Conservation (phyloP, 2,797 vertebrate species). For the Oreortyx pictus region DNA sequence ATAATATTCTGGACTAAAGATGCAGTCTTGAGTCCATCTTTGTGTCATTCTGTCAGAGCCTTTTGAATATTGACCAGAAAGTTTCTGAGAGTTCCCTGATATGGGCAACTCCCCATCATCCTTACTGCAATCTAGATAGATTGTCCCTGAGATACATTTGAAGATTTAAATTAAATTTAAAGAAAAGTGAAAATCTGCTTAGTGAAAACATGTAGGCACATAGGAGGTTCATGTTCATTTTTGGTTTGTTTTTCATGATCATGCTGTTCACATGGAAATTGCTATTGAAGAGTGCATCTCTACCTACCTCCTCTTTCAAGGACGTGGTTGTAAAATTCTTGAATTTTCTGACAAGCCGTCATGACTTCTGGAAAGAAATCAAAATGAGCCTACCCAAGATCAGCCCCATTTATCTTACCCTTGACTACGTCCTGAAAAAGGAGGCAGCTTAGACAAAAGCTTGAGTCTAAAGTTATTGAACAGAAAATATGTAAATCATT, state of each 20-base stretch:
- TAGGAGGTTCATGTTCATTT: not conserved
- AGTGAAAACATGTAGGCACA: not conserved
- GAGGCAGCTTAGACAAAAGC: not conserved
- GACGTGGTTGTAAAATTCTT: constrained; percentile 51
- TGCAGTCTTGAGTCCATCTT: not conserved
- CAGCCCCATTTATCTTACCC: not conserved
- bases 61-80: not conserved
- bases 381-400: not conserved
- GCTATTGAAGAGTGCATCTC: not conserved
- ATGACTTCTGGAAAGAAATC: constrained; percentile 7
- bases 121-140: not conserved
- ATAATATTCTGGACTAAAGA: not conserved
- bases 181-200: not conserved
- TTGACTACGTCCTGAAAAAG: not conserved
- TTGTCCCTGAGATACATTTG: not conserved
- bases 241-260: not conserved
- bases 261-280: not conserved
- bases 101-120: not conserved
- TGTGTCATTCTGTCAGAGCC: not conserved
- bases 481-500: not conserved
- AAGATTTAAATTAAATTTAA: not conserved
- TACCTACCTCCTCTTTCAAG: constrained; percentile 75
- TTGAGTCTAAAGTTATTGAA: not conserved
- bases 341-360: constrained; percentile 63
- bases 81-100: not conserved